These are phyloP conservation scores for Potamilus streckersoni DNA, from an alignment of 1,140 invertebrate genomes.

Conservation along the genomic window DNA sequence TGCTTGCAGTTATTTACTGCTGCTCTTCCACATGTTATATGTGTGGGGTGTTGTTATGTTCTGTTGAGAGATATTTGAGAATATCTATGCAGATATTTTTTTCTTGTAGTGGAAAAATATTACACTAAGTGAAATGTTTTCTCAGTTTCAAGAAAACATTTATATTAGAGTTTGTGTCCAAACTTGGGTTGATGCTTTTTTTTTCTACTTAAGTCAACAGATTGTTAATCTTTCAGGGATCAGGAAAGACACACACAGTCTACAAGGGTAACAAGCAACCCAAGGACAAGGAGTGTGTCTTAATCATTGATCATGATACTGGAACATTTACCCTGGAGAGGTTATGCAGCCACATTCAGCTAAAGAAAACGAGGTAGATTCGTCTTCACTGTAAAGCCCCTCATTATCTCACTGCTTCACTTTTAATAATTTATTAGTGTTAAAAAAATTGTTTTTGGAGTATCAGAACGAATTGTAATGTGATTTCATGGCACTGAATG, in stretches of 20 bases:
- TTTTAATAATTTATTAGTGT: background rate
- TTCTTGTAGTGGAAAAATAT: too few relatives aligned
- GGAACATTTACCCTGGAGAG: slow-evolving; percentile 94
- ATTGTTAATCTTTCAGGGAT: slow-evolving; percentile 74
- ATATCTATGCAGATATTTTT: too few relatives aligned
- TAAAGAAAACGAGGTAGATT: slow-evolving; percentile 90
- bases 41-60: too few relatives aligned
- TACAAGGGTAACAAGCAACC: slow-evolving; percentile 93
- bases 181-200: too few relatives aligned
- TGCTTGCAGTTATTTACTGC: too few relatives aligned
- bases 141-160: too few relatives aligned
- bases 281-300: slow-evolving; percentile 90
- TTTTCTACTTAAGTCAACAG: too few relatives aligned
- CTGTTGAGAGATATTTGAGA: too few relatives aligned
- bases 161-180: too few relatives aligned
- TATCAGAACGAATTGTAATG: background rate
- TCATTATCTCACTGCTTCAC: background rate
- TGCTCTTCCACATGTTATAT: too few relatives aligned
- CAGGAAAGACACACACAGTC: slow-evolving; percentile 88
- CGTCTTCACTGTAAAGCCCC: background rate
- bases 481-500: background rate
- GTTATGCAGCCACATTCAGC: slow-evolving; percentile 88
- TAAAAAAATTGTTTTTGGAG: background rate
- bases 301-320: slow-evolving; percentile 91
- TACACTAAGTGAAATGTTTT: too few relatives aligned